These are phyloP conservation scores for Xylota segnis DNA, from an alignment of 2,888 invertebrate species.

Conservation along the genomic window DNA sequence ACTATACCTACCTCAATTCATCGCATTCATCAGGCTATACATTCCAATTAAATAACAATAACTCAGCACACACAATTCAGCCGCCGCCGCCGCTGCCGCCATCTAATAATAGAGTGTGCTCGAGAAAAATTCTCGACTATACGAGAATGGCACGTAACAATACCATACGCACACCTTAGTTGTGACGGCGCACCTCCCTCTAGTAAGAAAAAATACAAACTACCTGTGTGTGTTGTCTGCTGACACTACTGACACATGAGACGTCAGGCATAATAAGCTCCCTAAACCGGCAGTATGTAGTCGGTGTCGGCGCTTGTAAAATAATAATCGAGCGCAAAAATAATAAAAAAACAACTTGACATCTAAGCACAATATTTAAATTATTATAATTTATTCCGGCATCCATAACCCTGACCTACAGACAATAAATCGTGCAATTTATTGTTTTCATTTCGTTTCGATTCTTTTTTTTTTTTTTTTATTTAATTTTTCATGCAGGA, in stretches of 20 bases:
- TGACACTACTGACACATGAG: slow-evolving; percentile 52
- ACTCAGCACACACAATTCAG: slow-evolving; percentile 59
- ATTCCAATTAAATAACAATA: slow-evolving; percentile 73
- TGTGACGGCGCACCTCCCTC: slow-evolving; percentile 56
- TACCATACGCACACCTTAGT: slow-evolving; percentile 54
- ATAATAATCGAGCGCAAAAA: slow-evolving; percentile 39
- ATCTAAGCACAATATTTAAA: slow-evolving; percentile 54
- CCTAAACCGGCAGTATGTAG: slow-evolving; percentile 15
- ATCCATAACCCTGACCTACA: slow-evolving; percentile 78
- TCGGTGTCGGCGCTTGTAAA: slow-evolving; percentile 49
- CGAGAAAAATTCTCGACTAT: slow-evolving; percentile 57
- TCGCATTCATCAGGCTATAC: slow-evolving; percentile 58
- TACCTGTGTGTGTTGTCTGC: slow-evolving; percentile 52
- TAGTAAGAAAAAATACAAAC: slow-evolving; percentile 12
- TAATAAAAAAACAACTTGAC: slow-evolving; percentile 25
- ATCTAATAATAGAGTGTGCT: slow-evolving; percentile 68
- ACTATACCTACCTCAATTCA: slow-evolving; percentile 66
- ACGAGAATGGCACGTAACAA: slow-evolving; percentile 66
- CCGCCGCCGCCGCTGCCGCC: slow-evolving; percentile 30
- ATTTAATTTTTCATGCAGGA: slow-evolving; percentile 44
- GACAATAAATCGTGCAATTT: slow-evolving; percentile 75
- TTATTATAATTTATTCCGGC: slow-evolving; percentile 70
- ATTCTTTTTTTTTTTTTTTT: neutral
- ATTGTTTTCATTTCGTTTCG: slow-evolving; percentile 27
- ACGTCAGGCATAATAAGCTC: slow-evolving; percentile 47